Conservation (phyloP, 1,140 invertebrate genomes). For the Heliconius congener region DNA sequence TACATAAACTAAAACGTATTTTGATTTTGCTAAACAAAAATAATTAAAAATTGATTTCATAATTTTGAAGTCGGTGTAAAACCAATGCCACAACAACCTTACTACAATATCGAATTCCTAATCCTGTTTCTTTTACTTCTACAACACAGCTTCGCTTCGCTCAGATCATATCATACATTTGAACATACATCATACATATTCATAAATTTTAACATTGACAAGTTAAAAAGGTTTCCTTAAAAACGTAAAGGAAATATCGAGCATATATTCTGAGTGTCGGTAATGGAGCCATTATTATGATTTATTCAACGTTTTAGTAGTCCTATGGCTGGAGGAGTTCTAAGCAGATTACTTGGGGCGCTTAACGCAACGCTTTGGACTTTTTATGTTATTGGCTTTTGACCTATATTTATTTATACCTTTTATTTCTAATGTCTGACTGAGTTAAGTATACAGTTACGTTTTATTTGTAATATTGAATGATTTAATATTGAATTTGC, state of each 20-base stretch:
- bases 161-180: too few species aligned
- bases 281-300: slow-evolving; percentile 8
- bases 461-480: background rate
- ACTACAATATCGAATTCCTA: too few species aligned
- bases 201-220: too few species aligned
- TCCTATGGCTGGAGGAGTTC: slow-evolving; percentile 4
- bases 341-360: slow-evolving; percentile 8
- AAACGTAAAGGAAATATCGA: background rate
- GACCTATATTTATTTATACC: slow-evolving; percentile 7
- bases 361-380: background rate
- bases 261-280: background rate
- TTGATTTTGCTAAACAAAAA: too few species aligned
- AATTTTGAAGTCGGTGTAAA: too few species aligned
- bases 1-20: too few species aligned
- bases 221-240: background rate
- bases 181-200: too few species aligned
- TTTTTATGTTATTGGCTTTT: slow-evolving; percentile 8
- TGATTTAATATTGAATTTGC: too few species aligned
- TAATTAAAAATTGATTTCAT: too few species aligned
- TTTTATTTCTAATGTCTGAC: background rate
- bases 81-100: too few species aligned
- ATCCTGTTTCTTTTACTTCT: too few species aligned
- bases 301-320: slow-evolving; percentile 4
- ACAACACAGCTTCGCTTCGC: too few species aligned
- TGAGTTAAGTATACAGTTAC: background rate